phyloP scores from a whole-genome alignment of 2,797 vertebrate species.

The Cephalopachus bancanus region DNA sequence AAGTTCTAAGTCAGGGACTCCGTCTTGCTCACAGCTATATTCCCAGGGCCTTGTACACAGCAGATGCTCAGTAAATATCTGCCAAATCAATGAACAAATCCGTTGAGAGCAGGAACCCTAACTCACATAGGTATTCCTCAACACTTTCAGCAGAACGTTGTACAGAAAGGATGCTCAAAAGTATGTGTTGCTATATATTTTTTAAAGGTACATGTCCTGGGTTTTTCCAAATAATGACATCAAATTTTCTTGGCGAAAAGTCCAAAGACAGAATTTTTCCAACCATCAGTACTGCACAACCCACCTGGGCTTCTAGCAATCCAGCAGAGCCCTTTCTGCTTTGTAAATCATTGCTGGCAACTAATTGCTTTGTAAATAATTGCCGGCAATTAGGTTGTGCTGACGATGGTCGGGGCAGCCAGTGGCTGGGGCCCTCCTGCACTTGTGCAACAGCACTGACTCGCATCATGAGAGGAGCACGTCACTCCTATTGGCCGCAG shows the following conservation, averaged over 20 bases:
- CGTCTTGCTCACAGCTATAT: not conserved
- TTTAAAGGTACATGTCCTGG: slow-evolving; percentile 27
- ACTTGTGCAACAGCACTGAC: not conserved
- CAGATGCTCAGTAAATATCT: slow-evolving; percentile 3
- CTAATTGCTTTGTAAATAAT: slow-evolving; percentile 56
- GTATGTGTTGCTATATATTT: not conserved
- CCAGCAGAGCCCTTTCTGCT: slow-evolving; percentile 53
- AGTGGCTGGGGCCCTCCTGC: not conserved
- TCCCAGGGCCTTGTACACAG: not conserved
- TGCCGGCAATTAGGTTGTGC: slow-evolving; percentile 14
- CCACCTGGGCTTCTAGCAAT: slow-evolving; percentile 41
- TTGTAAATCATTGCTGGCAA: slow-evolving; percentile 61
- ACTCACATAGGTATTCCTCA: not conserved
- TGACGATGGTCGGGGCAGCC: slow-evolving; percentile 29
- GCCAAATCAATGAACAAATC: slow-evolving; percentile 42
- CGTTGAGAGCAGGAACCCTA: not conserved
- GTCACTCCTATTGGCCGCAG: not conserved
- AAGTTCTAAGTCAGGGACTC: slow-evolving; percentile 11
- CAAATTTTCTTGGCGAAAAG: slow-evolving; percentile 55
- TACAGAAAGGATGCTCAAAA: slow-evolving; percentile 42
- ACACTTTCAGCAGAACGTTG: not conserved
- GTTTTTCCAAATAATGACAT: slow-evolving; percentile 56
- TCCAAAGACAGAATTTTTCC: slow-evolving; percentile 58
- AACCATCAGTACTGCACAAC: slow-evolving; percentile 50
- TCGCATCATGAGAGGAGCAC: not conserved